Evolutionary conservation across 2,113 vertebrate genomes (phyloP).

Genomic region (Podiceps cristatus): DNA sequence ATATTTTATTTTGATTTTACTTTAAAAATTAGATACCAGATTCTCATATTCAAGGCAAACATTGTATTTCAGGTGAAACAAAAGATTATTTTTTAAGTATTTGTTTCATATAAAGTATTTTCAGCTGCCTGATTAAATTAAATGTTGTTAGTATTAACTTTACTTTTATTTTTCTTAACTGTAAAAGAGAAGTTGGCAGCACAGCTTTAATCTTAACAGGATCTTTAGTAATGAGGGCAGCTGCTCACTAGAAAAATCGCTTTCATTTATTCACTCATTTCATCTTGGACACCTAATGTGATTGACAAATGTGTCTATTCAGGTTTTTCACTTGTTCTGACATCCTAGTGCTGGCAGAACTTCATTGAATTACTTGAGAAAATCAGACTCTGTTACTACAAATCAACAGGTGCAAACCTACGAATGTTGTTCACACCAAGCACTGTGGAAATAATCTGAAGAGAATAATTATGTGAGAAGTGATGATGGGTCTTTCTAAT

Average conservation of each 20-base stretch:
- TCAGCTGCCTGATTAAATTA: background rate
- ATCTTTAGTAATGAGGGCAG: slow-evolving; percentile 29
- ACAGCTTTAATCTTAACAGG: background rate
- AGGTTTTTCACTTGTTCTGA: slow-evolving; percentile 54
- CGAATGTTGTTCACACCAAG: background rate
- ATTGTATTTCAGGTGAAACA: background rate
- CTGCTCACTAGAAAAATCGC: slow-evolving; percentile 31
- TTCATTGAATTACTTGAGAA: slow-evolving; percentile 37
- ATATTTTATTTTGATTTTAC: background rate
- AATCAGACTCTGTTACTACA: slow-evolving; percentile 34
- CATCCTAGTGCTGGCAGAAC: slow-evolving; percentile 28
- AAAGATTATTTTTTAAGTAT: background rate
- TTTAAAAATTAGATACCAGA: background rate
- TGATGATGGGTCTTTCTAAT: slow-evolving; percentile 3
- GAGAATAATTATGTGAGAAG: slow-evolving; percentile 12
- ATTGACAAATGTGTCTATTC: slow-evolving; percentile 52
- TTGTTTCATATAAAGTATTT: background rate
- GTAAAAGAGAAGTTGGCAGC: background rate
- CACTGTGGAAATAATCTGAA: background rate
- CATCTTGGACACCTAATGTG: slow-evolving; percentile 29
- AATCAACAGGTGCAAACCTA: slow-evolving; percentile 63
- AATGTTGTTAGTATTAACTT: background rate
- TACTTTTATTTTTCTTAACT: background rate
- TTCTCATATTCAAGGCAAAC: background rate
- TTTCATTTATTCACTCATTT: slow-evolving; percentile 56